Evolutionary conservation across 2,888 invertebrate genomes (phyloP).

Genomic region (Pseudeuparius sepicola): DNA sequence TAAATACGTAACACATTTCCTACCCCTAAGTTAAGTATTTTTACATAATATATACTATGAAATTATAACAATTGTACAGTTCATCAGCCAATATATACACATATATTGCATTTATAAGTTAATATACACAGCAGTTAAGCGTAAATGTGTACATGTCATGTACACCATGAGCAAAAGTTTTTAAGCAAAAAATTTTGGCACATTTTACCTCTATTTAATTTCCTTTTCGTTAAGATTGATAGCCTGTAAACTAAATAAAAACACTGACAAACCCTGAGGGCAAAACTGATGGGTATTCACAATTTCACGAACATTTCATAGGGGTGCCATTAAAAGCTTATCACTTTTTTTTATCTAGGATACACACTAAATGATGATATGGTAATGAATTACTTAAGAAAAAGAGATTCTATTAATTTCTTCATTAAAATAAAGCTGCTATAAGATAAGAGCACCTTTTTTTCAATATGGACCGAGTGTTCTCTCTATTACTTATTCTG

Average conservation of each 20-base stretch:
- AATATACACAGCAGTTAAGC: slow-evolving; percentile 42
- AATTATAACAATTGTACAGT: slow-evolving; percentile 42
- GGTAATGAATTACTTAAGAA: too few relatives aligned
- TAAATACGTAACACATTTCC: slow-evolving; percentile 34
- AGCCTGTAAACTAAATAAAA: too few relatives aligned
- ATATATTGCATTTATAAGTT: slow-evolving; percentile 40
- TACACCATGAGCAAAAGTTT: slow-evolving; percentile 39
- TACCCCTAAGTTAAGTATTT: slow-evolving; percentile 31
- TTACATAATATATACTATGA: slow-evolving; percentile 39
- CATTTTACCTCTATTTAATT: slow-evolving; percentile 22
- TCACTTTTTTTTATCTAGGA: too few relatives aligned
- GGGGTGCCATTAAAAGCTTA: too few relatives aligned
- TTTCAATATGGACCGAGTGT: slow-evolving; percentile 20
- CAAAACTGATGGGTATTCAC: too few relatives aligned
- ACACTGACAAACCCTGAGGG: too few relatives aligned
- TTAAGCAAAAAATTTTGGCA: slow-evolving; percentile 40
- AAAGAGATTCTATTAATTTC: slow-evolving; percentile 16
- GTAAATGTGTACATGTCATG: slow-evolving; percentile 32
- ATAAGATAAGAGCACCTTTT: slow-evolving; percentile 19
- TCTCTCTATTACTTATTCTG: slow-evolving; percentile 28
- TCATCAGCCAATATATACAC: slow-evolving; percentile 39
- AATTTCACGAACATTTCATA: too few relatives aligned
- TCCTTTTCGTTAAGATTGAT: too few relatives aligned
- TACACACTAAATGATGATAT: too few relatives aligned
- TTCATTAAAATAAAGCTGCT: slow-evolving; percentile 16